phyloP scores from a whole-genome alignment of 2,888 invertebrate species.

The Ichneumon xanthorius region DNA sequence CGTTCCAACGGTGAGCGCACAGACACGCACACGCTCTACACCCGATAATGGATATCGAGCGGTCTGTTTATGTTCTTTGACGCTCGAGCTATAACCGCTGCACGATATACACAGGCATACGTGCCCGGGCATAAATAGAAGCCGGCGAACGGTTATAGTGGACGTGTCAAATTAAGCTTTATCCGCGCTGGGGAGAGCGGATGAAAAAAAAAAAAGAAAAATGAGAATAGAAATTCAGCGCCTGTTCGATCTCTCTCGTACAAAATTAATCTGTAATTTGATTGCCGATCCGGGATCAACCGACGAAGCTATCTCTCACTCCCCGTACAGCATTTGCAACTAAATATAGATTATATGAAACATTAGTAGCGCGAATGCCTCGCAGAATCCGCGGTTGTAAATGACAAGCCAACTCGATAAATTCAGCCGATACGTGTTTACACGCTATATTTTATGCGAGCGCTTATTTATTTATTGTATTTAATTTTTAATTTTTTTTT shows the following conservation, averaged over 20 bases:
- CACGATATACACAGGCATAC: not conserved
- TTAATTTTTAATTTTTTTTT: constrained; percentile 72
- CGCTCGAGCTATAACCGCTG: constrained; percentile 35
- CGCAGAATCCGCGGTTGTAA: constrained; percentile 8
- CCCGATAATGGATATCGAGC: constrained; percentile 64
- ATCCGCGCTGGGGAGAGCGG: constrained; percentile 19
- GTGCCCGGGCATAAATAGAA: constrained; percentile 23
- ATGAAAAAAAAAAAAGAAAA: constrained; percentile 15
- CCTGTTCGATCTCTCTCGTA: constrained; percentile 5
- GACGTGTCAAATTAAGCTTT: constrained; percentile 50
- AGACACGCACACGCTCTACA: constrained; percentile 15
- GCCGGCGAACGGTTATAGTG: constrained; percentile 11
- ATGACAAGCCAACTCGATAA: constrained; percentile 30
- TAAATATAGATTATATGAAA: constrained; percentile 45
- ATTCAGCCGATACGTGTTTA: constrained; percentile 11
- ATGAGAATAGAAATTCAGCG: constrained; percentile 11
- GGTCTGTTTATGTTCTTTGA: constrained; percentile 63
- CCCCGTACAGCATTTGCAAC: not conserved
- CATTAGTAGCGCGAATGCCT: constrained; percentile 1
- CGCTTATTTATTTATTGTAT: constrained; percentile 68
- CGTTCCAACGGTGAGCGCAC: not conserved
- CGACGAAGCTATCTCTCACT: constrained; percentile 18
- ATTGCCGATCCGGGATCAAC: constrained; percentile 36
- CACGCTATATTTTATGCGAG: not conserved
- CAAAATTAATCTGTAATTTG: constrained; percentile 37